These are phyloP conservation scores for Eubucco bourcierii DNA, from an alignment of 2,113 vertebrate species.

Conservation along the genomic window DNA sequence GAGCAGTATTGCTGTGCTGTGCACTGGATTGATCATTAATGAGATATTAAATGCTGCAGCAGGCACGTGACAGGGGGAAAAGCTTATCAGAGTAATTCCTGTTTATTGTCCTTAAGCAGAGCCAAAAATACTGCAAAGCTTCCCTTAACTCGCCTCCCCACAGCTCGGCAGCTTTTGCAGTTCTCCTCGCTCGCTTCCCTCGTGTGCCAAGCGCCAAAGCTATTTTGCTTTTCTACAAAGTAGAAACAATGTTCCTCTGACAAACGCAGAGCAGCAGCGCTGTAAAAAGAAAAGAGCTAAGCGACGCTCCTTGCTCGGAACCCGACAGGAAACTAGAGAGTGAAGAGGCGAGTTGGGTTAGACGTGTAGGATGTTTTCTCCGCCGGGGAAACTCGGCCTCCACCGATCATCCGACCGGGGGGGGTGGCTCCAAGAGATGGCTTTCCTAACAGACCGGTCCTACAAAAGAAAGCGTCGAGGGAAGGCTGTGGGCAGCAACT, in stretches of 20 bases:
- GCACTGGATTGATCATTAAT: slow-evolving; percentile 6
- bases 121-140: neutral
- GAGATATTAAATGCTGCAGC: neutral
- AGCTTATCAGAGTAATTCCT: slow-evolving; percentile 22
- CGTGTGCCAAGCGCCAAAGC: neutral
- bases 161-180: neutral
- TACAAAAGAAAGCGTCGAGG: neutral
- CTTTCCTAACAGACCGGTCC: neutral
- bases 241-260: neutral
- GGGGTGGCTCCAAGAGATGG: neutral
- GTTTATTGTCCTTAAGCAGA: neutral
- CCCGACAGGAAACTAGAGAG: neutral
- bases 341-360: neutral
- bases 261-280: neutral
- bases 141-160: neutral
- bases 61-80: neutral
- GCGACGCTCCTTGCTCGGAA: neutral
- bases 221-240: neutral
- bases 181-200: neutral
- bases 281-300: neutral
- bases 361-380: neutral
- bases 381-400: neutral
- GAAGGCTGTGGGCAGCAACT: neutral
- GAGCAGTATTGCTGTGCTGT: neutral
- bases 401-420: neutral